Conservation (phyloP, 2,797 vertebrate genomes). For the Cuculus canorus region DNA sequence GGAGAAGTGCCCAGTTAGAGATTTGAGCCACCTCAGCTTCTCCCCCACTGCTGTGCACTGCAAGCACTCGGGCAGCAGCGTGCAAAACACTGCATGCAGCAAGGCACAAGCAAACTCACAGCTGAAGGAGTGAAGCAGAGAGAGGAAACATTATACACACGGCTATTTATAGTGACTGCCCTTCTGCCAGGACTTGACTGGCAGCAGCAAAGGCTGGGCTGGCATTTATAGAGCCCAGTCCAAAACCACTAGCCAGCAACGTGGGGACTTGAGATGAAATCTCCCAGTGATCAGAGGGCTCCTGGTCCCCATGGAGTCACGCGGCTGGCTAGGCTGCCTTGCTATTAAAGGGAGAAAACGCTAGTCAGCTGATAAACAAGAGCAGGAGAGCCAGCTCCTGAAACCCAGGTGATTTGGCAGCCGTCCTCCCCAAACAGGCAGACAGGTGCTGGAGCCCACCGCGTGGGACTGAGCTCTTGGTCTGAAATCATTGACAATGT, state of each 20-base stretch:
- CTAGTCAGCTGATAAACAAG: not conserved
- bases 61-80: accelerated
- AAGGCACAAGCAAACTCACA: accelerated
- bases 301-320: not conserved
- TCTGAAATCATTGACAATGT: not conserved
- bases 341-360: slow-evolving; percentile 35
- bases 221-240: not conserved
- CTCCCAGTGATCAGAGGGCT: not conserved
- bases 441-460: accelerated
- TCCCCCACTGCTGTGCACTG: not conserved
- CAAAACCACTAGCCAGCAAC: slow-evolving; percentile 32
- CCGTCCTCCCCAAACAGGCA: not conserved
- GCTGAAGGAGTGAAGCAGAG: not conserved
- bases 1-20: not conserved
- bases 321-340: not conserved
- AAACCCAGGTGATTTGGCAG: not conserved
- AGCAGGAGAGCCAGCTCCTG: not conserved
- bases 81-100: not conserved
- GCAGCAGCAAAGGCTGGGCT: slow-evolving; percentile 13
- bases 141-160: not conserved
- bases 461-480: not conserved
- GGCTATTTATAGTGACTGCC: slow-evolving; percentile 35
- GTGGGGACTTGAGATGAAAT: not conserved
- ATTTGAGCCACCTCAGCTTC: not conserved
- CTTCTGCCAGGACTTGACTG: slow-evolving; percentile 26